Evolutionary conservation across 1,140 invertebrate species (phyloP).

Genomic region (Bombus confusus): DNA sequence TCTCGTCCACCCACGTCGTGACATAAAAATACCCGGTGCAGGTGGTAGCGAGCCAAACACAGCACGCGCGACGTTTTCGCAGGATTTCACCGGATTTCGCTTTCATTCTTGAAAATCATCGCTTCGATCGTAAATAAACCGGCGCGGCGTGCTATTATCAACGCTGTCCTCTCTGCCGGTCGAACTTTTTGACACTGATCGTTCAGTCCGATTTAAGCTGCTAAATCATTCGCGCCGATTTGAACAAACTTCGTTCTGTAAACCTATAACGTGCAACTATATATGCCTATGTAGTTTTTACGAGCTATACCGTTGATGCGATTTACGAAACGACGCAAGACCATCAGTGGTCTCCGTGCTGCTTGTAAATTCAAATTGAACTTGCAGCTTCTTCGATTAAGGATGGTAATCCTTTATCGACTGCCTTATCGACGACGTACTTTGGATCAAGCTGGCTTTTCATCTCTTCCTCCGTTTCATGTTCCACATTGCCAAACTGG

Average conservation of each 20-base stretch:
- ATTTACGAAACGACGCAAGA: constrained; percentile 17
- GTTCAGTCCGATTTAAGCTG: too few species aligned
- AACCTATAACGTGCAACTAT: background rate
- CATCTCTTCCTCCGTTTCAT: constrained; percentile 23
- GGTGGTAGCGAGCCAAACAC: constrained; percentile 50
- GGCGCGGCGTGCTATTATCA: background rate
- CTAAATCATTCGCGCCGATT: background rate
- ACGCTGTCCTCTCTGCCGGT: background rate
- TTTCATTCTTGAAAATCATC: constrained; percentile 29
- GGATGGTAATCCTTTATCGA: constrained; percentile 54
- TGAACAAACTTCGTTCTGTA: background rate
- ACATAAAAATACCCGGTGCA: constrained; percentile 61
- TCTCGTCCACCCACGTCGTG: constrained; percentile 59
- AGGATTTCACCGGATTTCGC: constrained; percentile 36
- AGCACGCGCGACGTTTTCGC: background rate
- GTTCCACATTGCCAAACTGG: background rate
- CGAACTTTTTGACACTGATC: too few species aligned
- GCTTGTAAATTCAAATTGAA: constrained; percentile 66
- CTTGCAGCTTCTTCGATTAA: constrained; percentile 32
- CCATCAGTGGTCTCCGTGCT: background rate
- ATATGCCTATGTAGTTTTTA: background rate
- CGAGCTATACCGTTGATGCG: background rate
- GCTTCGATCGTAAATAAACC: background rate
- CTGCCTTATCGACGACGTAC: constrained; percentile 44
- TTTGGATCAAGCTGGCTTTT: constrained; percentile 37